These are phyloP conservation scores for Flexamia atlantica DNA, from an alignment of 2,888 invertebrate genomes.

Conservation along the genomic window DNA sequence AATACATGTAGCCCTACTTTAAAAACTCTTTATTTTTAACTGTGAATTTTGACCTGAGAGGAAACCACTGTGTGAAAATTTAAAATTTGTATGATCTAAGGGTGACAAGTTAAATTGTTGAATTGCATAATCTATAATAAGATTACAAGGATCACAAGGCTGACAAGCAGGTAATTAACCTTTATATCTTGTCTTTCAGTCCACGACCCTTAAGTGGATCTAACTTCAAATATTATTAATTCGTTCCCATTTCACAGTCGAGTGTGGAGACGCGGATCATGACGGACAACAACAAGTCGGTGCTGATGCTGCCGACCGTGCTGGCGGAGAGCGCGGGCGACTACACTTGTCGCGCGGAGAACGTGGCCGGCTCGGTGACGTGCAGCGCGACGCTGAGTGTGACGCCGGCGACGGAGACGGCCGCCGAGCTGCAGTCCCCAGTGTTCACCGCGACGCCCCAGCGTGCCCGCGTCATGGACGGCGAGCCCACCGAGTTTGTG, in stretches of 20 bases:
- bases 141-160: too few species aligned
- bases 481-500: constrained; percentile 87
- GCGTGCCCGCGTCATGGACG: constrained; percentile 91
- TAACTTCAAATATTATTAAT: too few species aligned
- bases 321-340: constrained; percentile 84
- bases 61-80: too few species aligned
- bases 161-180: too few species aligned
- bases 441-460: constrained; percentile 85
- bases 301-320: constrained; percentile 86
- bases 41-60: too few species aligned
- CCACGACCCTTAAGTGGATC: too few species aligned
- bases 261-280: constrained; percentile 85
- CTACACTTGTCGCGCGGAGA: constrained; percentile 93
- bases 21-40: too few species aligned
- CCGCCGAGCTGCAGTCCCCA: constrained; percentile 82
- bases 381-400: constrained; percentile 86
- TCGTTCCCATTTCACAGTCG: constrained; percentile 73
- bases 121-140: too few species aligned
- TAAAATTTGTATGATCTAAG: too few species aligned
- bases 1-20: too few species aligned
- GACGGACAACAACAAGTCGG: constrained; percentile 87
- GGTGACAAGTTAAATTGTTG: too few species aligned
- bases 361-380: constrained; percentile 93
- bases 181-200: too few species aligned
- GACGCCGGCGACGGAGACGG: constrained; percentile 77